Conservation (phyloP, 2,797 vertebrate species). For the Poeciliopsis paucimaculata region DNA sequence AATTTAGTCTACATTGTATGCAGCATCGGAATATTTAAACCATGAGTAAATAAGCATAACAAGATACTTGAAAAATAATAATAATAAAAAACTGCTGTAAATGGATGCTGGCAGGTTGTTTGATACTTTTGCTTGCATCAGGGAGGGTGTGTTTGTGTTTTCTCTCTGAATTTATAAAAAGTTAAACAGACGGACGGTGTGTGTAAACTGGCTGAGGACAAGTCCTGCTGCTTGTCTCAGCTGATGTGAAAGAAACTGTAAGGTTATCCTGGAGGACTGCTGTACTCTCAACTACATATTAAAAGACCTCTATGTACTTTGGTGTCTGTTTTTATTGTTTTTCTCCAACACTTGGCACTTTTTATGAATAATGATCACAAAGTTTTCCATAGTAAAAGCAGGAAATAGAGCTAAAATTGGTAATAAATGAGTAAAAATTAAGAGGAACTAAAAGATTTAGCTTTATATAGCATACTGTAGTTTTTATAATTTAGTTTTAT, state of each 20-base stretch:
- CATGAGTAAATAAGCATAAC: slow-evolving; percentile 62
- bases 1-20: slow-evolving; percentile 70
- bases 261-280: slow-evolving; percentile 49
- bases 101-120: slow-evolving; percentile 52
- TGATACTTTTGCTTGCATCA: slow-evolving; percentile 53
- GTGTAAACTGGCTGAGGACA: slow-evolving; percentile 50
- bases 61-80: slow-evolving; percentile 43
- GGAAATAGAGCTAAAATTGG: not conserved
- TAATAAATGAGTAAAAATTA: not conserved
- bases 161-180: slow-evolving; percentile 30
- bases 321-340: slow-evolving; percentile 19
- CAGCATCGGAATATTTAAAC: slow-evolving; percentile 75
- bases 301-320: slow-evolving; percentile 71
- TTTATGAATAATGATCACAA: not conserved
- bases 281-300: slow-evolving; percentile 71
- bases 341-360: not conserved
- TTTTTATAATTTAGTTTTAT: not conserved
- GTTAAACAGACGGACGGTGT: slow-evolving; percentile 16
- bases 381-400: not conserved
- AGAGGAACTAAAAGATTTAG: not conserved
- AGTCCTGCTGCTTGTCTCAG: slow-evolving; percentile 48
- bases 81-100: slow-evolving; percentile 40
- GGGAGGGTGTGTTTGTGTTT: slow-evolving; percentile 23
- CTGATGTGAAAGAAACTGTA: slow-evolving; percentile 50
- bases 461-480: not conserved